phyloP scores from a whole-genome alignment of 2,888 invertebrate species.

The Archaeoteleia sp. region DNA sequence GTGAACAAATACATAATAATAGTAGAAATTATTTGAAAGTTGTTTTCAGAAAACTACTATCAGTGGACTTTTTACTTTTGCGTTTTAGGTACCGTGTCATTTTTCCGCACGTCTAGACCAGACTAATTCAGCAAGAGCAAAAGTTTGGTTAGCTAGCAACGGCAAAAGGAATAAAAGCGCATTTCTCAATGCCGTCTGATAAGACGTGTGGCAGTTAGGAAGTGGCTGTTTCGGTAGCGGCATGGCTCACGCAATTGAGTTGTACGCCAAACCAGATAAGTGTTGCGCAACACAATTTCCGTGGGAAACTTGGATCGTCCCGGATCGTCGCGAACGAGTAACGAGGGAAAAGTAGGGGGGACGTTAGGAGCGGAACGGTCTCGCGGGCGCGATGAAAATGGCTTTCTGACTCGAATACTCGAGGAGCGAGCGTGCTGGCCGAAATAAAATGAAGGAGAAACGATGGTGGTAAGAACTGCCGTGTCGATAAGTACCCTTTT shows the following conservation, averaged over 20 bases:
- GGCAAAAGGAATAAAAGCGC: constrained; percentile 21
- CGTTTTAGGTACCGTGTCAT: too few relatives aligned
- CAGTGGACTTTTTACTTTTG: too few relatives aligned
- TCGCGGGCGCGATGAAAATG: constrained; percentile 47
- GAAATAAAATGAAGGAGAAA: constrained; percentile 40
- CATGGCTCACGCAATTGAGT: constrained; percentile 26
- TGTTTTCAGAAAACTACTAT: too few relatives aligned
- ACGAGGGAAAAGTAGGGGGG: constrained; percentile 30
- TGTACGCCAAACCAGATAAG: constrained; percentile 34
- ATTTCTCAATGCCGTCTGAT: constrained; percentile 32
- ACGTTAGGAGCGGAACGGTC: constrained; percentile 30
- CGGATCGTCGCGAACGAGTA: constrained; percentile 35
- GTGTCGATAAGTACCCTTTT: constrained; percentile 70
- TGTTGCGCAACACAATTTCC: constrained; percentile 30
- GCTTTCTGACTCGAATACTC: constrained; percentile 36
- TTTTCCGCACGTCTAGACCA: too few relatives aligned
- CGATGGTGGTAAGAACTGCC: constrained; percentile 63
- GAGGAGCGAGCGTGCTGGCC: too few relatives aligned
- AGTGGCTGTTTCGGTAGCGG: constrained; percentile 31
- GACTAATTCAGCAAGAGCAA: constrained; percentile 22
- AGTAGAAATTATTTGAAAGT: too few relatives aligned
- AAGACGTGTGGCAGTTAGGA: constrained; percentile 28
- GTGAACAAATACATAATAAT: too few relatives aligned
- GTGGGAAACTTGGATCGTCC: constrained; percentile 38
- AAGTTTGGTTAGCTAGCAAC: constrained; percentile 20